These are phyloP conservation scores for Brachylomia viminalis DNA, from an alignment of 2,888 invertebrate species.

Conservation along the genomic window DNA sequence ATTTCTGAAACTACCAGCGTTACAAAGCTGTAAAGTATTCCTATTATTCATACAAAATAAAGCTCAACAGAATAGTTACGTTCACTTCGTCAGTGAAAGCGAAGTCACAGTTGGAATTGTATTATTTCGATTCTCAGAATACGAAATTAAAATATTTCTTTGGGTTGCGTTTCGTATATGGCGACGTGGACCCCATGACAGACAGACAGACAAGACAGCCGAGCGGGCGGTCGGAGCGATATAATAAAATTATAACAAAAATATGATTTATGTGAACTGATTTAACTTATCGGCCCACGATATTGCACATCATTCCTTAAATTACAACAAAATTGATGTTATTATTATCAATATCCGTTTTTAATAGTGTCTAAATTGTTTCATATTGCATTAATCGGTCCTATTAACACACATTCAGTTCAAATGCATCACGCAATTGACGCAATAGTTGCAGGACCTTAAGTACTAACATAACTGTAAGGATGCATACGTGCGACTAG, in stretches of 20 bases:
- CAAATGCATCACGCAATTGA: slow-evolving; percentile 26
- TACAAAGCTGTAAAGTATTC: neutral
- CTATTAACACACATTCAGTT: slow-evolving; percentile 38
- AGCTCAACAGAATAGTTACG: slow-evolving; percentile 18
- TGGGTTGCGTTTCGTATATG: slow-evolving; percentile 52
- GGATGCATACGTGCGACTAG: slow-evolving; percentile 11
- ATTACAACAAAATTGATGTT: neutral
- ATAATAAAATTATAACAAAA: slow-evolving; percentile 3
- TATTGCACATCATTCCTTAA: neutral
- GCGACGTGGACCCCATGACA: slow-evolving; percentile 53
- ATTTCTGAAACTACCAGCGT: neutral
- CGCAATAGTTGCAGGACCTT: slow-evolving; percentile 29
- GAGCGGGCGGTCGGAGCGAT: slow-evolving; percentile 43
- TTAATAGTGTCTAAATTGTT: slow-evolving; percentile 18
- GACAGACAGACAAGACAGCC: slow-evolving; percentile 56
- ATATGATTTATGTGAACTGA: slow-evolving; percentile 12
- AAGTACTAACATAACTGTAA: neutral
- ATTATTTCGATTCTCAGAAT: slow-evolving; percentile 60
- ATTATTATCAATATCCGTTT: slow-evolving; percentile 28
- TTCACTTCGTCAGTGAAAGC: slow-evolving; percentile 36
- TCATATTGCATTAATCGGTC: slow-evolving; percentile 13
- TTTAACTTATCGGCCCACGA: slow-evolving; percentile 8
- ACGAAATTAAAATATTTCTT: slow-evolving; percentile 59
- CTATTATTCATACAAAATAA: slow-evolving; percentile 18
- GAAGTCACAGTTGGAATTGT: slow-evolving; percentile 44